phyloP scores from a whole-genome alignment of 2,113 vertebrate genomes.

The Hydropotes inermis region DNA sequence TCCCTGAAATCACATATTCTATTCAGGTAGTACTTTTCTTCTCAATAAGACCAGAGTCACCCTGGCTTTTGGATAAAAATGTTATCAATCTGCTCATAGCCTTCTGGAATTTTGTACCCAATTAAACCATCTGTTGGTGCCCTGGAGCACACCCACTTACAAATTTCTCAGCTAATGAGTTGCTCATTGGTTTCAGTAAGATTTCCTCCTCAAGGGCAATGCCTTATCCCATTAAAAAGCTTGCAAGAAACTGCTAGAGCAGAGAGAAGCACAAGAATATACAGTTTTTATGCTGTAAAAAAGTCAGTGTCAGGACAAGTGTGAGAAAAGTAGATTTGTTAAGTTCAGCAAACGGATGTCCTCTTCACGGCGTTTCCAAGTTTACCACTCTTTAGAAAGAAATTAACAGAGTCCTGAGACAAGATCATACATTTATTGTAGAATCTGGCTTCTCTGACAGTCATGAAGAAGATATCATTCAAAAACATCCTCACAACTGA shows the following conservation, averaged over 20 bases:
- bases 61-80: neutral
- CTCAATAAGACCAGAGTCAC: neutral
- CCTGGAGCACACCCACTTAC: neutral
- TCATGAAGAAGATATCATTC: neutral
- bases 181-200: neutral
- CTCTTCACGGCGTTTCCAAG: neutral
- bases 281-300: neutral
- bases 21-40: neutral
- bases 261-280: neutral
- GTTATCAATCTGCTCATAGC: neutral
- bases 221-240: neutral
- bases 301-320: neutral
- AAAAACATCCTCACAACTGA: neutral
- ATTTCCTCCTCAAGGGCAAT: neutral
- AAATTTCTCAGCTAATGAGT: conserved; percentile 38
- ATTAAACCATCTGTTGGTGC: conserved; percentile 49
- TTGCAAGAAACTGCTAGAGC: neutral
- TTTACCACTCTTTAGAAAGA: neutral
- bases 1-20: neutral
- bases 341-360: neutral
- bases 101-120: conserved; percentile 34
- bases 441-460: neutral
- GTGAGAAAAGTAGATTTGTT: neutral
- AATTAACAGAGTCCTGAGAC: neutral
- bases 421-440: neutral